Evolutionary conservation across 2,797 vertebrate genomes (phyloP), one percentile per base, ranked within the genome.

Genomic region (Mionectes olivaceus): DNA sequence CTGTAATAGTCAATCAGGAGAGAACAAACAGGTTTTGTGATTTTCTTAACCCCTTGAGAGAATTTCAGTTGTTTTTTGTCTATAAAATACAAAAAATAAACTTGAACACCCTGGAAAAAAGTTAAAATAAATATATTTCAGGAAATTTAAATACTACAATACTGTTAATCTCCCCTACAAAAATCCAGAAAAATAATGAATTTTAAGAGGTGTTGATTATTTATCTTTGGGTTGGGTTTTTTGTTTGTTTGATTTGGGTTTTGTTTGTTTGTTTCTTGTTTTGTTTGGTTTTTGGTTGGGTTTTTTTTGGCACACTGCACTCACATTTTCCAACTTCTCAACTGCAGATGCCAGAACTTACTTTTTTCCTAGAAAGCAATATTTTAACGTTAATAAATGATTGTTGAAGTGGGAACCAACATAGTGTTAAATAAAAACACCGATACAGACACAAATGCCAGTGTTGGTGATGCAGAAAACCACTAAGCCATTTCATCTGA

Each of bases 401-500:
- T 4, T 83, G 24, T 15, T 61, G 49, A 79, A 86, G 59, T 14
- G 19, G 33, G 43, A 87, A 94, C 23, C 11, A 43, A 83, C 33
- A 84, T 13, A 81, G 21, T 0, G 0, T 46, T 83, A 56, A 76
- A 56, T n/a, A 88, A 86, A 44, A 92, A 61, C 46, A 90, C n/a
- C 49, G 81, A 69, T 52, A 64, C 30, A 24, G 49, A 75, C 82
- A 78, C n/a, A 95, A 87, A 90, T 68, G 24, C 25, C 89, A 78
- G 2, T 16, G 25, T 35, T 71, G 28, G 59, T 77, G 60, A 82
- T 56, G 71, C 79, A 82, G 63, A 92, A 92, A 89, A 53, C 3
- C 60, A 67, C 65, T 59, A 82, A 94, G 67, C 56, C 78, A 93
- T 77, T 87, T 85, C 81, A 87, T 84, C 67, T 67, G 74, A 91